phyloP scores from a whole-genome alignment of 2,888 invertebrate genomes.

The Hipparchia sbordonii region DNA sequence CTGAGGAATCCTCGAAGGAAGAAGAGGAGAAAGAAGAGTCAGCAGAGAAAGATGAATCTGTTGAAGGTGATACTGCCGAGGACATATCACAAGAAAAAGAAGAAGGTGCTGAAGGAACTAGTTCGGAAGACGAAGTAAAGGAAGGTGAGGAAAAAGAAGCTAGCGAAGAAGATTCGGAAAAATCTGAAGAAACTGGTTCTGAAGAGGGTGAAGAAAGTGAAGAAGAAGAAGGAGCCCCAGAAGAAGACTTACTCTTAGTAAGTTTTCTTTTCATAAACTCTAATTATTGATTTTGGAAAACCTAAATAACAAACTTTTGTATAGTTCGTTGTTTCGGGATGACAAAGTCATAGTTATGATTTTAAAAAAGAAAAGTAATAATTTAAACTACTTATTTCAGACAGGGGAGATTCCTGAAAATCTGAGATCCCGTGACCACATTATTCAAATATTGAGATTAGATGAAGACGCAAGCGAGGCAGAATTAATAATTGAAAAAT shows the following conservation, averaged over 20 bases:
- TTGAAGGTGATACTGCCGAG: constrained; percentile 47
- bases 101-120: constrained; percentile 43
- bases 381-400: constrained; percentile 67
- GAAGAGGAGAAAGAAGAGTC: constrained; percentile 55
- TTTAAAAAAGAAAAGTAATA: not conserved
- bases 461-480: constrained; percentile 88
- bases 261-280: constrained; percentile 41
- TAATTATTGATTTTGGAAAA: too few species aligned
- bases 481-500: constrained; percentile 87
- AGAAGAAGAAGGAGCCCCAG: constrained; percentile 79
- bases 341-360: not conserved
- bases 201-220: constrained; percentile 53
- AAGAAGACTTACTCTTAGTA: constrained; percentile 85
- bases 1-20: constrained; percentile 51
- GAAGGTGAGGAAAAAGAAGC: constrained; percentile 43
- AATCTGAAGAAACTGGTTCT: constrained; percentile 54
- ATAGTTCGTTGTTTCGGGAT: too few species aligned
- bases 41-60: constrained; percentile 54
- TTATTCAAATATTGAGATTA: constrained; percentile 90
- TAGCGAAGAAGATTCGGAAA: constrained; percentile 45
- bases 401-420: constrained; percentile 90
- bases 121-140: constrained; percentile 41
- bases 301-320: too few species aligned
- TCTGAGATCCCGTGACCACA: constrained; percentile 90
- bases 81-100: constrained; percentile 56